A percentile compares a stretch with the other conserved stretches of the same genome.
Evolutionary conservation across 2,797 vertebrate genomes (phyloP).

Genomic region (Phoebastria nigripes): DNA sequence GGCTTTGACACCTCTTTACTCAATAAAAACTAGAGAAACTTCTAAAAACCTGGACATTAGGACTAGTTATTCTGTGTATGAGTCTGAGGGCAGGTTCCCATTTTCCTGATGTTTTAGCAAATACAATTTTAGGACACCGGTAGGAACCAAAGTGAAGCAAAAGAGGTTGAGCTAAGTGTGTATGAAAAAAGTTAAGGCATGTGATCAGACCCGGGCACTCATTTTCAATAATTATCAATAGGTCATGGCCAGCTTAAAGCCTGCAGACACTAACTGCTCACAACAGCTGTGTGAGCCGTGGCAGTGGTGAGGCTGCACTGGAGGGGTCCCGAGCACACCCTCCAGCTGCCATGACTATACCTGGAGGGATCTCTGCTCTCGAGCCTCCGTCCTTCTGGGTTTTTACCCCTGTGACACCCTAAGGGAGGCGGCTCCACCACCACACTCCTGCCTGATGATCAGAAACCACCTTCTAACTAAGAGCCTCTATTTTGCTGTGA

Average conservation of each 20-base stretch:
- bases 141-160: not conserved
- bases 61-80: fast-evolving
- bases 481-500: not conserved
- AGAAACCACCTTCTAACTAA: not conserved
- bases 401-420: not conserved
- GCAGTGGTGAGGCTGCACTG: not conserved
- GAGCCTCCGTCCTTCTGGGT: not conserved
- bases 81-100: not conserved
- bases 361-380: not conserved
- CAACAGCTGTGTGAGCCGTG: not conserved
- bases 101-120: not conserved
- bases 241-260: not conserved
- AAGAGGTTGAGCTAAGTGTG: not conserved
- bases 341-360: not conserved
- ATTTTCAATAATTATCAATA: not conserved
- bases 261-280: not conserved
- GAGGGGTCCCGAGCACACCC: no score
- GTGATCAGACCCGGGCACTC: not conserved
- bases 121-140: not conserved
- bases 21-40: not conserved
- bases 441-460: not conserved
- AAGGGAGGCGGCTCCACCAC: not conserved
- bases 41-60: not conserved
- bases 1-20: not conserved
- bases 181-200: not conserved